phyloP scores from a whole-genome alignment of 1,140 invertebrate genomes.

The Drosophila nikananu region DNA sequence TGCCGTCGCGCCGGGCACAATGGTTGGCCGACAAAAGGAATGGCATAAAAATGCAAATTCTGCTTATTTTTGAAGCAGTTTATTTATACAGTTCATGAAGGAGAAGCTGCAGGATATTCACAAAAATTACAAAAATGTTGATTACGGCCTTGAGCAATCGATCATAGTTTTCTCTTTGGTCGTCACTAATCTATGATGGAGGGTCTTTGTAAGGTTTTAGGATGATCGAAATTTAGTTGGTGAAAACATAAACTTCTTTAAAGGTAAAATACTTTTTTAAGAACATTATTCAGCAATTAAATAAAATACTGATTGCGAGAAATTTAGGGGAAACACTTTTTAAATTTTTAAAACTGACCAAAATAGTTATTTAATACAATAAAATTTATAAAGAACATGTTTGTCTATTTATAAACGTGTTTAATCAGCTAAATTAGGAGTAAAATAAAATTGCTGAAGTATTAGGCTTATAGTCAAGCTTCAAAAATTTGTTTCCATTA shows the following conservation, averaged over 20 bases:
- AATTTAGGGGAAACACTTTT: not conserved
- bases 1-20: conserved; percentile 22
- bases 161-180: not conserved
- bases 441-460: not conserved
- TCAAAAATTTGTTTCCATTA: not conserved
- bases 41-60: conserved; percentile 42
- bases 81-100: conserved; percentile 29
- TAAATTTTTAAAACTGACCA: not conserved
- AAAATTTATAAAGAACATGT: no score
- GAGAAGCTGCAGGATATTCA: conserved; percentile 3
- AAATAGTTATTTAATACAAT: not conserved
- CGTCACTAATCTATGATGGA: not conserved
- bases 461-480: not conserved
- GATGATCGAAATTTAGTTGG: not conserved
- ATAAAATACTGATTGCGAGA: not conserved
- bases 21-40: conserved; percentile 32
- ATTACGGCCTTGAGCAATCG: conserved; percentile 10
- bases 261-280: no score
- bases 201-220: not conserved
- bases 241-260: no score
- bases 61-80: conserved; percentile 35
- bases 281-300: not conserved
- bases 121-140: conserved; percentile 16
- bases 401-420: no score
- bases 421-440: no score